Conservation (phyloP, 2,888 invertebrate species). For the Venusia cambrica region DNA sequence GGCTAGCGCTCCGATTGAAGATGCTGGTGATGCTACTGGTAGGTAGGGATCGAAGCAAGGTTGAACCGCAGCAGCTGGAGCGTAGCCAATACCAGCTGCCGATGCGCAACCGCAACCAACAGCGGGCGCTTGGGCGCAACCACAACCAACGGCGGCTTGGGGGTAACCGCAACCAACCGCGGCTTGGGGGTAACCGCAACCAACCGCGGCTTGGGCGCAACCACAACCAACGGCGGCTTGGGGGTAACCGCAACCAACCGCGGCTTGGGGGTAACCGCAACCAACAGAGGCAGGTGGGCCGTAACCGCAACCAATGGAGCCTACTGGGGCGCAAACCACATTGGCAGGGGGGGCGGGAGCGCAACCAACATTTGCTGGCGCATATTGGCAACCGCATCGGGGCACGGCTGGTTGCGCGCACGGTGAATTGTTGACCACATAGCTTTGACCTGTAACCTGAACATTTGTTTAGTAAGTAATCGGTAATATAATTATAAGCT, state of each 20-base stretch:
- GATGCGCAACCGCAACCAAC: no score
- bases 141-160: conserved; percentile 1
- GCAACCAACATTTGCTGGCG: conserved; percentile 2
- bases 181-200: no score
- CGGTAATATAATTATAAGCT: no score
- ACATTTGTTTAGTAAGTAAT: not conserved
- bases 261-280: conserved; percentile 1
- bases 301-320: no score
- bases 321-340: no score
- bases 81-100: no score
- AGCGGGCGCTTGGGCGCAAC: not conserved
- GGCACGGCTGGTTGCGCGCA: conserved; percentile 1
- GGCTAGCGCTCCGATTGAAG: conserved; percentile 38
- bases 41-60: conserved; percentile 12
- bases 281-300: no score
- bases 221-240: no score
- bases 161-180: no score
- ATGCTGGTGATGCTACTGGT: conserved; percentile 52
- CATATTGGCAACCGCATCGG: conserved; percentile 2
- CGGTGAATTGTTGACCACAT: conserved; percentile 4
- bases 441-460: conserved; percentile 6
- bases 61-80: no score
- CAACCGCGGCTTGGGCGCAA: no score
- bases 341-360: not conserved
- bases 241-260: not conserved